Conservation (phyloP, 1,140 invertebrate species). For the Drosophila nikananu region DNA sequence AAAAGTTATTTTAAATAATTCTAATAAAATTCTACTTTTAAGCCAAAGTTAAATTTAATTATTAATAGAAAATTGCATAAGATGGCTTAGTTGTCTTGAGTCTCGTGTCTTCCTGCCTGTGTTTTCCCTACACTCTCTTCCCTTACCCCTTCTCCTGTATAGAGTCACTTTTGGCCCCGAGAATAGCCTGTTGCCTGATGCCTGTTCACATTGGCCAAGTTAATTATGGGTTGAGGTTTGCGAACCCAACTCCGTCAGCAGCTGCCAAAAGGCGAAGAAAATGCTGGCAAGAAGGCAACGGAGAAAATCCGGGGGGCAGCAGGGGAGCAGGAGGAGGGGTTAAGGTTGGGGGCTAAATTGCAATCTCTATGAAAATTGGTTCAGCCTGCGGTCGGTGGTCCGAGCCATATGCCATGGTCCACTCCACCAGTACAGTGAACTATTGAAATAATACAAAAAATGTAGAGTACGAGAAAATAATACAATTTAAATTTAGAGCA, state of each 20-base stretch:
- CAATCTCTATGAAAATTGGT: conserved; percentile 73
- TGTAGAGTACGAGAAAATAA: too few relatives aligned
- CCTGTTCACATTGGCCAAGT: conserved; percentile 70
- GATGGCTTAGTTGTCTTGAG: neutral
- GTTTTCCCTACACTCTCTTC: neutral
- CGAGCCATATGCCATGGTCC: conserved; percentile 39
- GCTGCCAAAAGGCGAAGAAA: conserved; percentile 47
- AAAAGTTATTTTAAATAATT: neutral
- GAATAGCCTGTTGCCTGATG: conserved; percentile 42
- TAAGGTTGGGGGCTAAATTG: conserved; percentile 47
- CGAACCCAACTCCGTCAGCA: conserved; percentile 67
- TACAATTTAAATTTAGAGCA: too few relatives aligned
- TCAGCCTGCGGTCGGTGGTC: conserved; percentile 56
- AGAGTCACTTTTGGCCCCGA: neutral
- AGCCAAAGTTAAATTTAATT: neutral
- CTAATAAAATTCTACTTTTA: neutral
- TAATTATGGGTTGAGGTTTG: conserved; percentile 84
- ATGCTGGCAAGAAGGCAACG: conserved; percentile 18
- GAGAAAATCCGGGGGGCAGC: neutral
- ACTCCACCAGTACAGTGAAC: conserved; percentile 7
- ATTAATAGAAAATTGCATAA: neutral
- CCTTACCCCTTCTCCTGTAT: neutral
- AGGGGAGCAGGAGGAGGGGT: neutral
- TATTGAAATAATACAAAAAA: neutral
- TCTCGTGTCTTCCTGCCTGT: conserved; percentile 15